These are phyloP conservation scores for Brachyhypopomus gauderio DNA, from an alignment of 2,113 vertebrate species.

Conservation along the genomic window DNA sequence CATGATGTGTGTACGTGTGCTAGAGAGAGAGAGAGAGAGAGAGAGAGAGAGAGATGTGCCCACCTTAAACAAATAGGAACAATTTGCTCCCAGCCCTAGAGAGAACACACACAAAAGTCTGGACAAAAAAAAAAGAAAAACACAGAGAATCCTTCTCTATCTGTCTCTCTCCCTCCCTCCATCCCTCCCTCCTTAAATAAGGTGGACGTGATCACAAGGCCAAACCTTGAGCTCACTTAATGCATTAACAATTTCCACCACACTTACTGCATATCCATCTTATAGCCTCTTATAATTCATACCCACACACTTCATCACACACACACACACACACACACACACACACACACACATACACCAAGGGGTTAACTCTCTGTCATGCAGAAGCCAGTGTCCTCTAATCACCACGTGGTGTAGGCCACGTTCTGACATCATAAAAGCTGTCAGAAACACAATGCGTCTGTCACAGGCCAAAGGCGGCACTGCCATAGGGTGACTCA, in stretches of 20 bases:
- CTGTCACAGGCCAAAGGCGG: constrained; percentile 20
- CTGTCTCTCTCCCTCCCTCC: too few relatives aligned
- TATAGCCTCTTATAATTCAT: background rate
- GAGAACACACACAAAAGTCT: constrained; percentile 19
- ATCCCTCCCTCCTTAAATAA: too few relatives aligned
- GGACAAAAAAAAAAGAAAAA: background rate
- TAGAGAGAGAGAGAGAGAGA: constrained; percentile 21
- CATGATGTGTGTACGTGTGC: background rate
- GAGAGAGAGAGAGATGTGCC: constrained; percentile 8
- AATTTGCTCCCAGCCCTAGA: constrained; percentile 21
- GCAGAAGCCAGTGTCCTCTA: constrained; percentile 13
- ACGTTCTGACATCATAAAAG: constrained; percentile 33
- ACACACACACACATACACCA: constrained; percentile 13
- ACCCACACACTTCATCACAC: background rate
- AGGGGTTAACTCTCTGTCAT: constrained; percentile 1
- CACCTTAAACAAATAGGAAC: constrained; percentile 46
- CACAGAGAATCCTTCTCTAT: too few relatives aligned
- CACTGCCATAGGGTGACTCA: constrained; percentile 18
- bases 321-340: constrained; percentile 28
- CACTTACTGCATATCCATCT: background rate
- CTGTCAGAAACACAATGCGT: constrained; percentile 28
- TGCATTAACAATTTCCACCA: background rate
- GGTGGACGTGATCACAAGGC: too few relatives aligned
- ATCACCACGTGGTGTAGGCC: constrained; percentile 13
- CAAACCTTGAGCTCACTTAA: too few relatives aligned